These are phyloP conservation scores for Miichthys miiuy DNA, from an alignment of 2,797 vertebrate species.

Conservation along the genomic window DNA sequence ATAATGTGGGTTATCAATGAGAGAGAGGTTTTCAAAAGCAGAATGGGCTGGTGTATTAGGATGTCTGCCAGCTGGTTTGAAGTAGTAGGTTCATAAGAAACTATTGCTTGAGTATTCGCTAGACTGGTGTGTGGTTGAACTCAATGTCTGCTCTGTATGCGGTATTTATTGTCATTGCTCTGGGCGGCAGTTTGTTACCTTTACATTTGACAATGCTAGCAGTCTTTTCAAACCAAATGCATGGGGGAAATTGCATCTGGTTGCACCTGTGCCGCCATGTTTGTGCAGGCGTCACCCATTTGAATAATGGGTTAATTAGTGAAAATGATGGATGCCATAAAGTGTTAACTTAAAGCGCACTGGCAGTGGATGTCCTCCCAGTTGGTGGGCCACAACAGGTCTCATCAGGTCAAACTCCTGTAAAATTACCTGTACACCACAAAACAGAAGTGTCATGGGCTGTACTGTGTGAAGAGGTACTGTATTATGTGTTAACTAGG, in stretches of 20 bases:
- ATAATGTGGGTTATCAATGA: slow-evolving; percentile 58
- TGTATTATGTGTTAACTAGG: too few relatives aligned
- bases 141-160: not conserved
- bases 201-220: not conserved
- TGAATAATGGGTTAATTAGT: not conserved
- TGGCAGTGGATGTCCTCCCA: too few relatives aligned
- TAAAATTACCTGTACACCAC: too few relatives aligned
- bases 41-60: not conserved
- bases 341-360: too few relatives aligned
- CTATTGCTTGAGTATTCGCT: not conserved
- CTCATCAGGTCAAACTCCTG: too few relatives aligned
- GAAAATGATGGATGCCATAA: not conserved
- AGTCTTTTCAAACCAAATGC: not conserved
- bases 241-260: not conserved
- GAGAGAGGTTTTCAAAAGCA: slow-evolving; percentile 16
- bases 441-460: too few relatives aligned
- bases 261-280: not conserved
- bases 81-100: not conserved
- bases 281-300: not conserved
- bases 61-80: slow-evolving; percentile 6
- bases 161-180: not conserved
- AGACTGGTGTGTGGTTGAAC: not conserved
- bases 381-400: too few relatives aligned
- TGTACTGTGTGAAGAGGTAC: too few relatives aligned
- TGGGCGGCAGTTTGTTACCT: not conserved